A percentile compares a stretch with the other conserved stretches of the same genome.
These are phyloP conservation scores for Tethya wilhelma DNA, from an alignment of 37 sponge, comb jelly and placozoan genomes.

Conservation along the genomic window DNA sequence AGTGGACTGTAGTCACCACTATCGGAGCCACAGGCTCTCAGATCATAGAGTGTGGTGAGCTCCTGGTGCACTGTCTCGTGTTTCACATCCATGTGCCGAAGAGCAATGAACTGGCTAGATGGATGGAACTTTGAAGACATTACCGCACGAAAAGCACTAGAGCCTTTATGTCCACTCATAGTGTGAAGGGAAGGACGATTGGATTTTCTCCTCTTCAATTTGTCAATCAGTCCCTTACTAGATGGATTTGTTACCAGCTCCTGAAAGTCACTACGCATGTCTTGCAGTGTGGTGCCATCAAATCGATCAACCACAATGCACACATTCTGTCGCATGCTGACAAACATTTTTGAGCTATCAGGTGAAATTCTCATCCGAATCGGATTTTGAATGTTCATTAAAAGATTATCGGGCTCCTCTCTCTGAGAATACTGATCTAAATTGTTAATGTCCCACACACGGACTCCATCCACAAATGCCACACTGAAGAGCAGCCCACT, in stretches of 20 bases:
- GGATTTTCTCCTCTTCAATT: background rate
- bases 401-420: slow-evolving; percentile 29
- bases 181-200: slow-evolving; percentile 37
- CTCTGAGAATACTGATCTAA: background rate
- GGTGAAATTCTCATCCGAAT: slow-evolving; percentile 56
- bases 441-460: slow-evolving; percentile 45
- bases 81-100: slow-evolving; percentile 36
- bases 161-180: slow-evolving; percentile 19
- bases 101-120: slow-evolving; percentile 31
- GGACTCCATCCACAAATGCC: slow-evolving; percentile 62
- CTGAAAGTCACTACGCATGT: background rate
- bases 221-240: background rate
- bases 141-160: slow-evolving; percentile 5
- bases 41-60: slow-evolving; percentile 40
- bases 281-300: slow-evolving; percentile 27
- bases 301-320: slow-evolving; percentile 41
- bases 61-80: slow-evolving; percentile 14
- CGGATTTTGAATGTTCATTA: slow-evolving; percentile 17
- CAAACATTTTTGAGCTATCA: slow-evolving; percentile 63
- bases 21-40: background rate
- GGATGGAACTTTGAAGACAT: slow-evolving; percentile 65
- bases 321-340: slow-evolving; percentile 22
- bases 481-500: slow-evolving; percentile 39
- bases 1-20: background rate
- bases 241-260: background rate